Evolutionary conservation across 2,888 invertebrate genomes (phyloP).

Genomic region (Trichopria drosophilae): DNA sequence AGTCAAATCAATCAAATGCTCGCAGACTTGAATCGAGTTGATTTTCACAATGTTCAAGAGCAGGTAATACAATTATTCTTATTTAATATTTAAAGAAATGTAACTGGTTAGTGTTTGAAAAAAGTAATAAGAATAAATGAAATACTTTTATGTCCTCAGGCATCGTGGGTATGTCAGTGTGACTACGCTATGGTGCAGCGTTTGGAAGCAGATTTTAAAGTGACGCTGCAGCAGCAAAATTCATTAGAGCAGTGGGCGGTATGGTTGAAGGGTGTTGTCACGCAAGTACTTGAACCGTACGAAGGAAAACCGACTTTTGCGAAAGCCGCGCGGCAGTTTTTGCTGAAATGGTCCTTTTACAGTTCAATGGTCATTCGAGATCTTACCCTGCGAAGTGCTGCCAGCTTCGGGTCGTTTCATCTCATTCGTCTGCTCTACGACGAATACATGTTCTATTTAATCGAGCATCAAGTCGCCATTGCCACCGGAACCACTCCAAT

Average conservation of each 20-base stretch:
- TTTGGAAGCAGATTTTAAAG: slow-evolving; percentile 89
- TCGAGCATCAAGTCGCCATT: slow-evolving; percentile 94
- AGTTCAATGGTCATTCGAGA: slow-evolving; percentile 98
- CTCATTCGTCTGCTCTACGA: slow-evolving; percentile 95
- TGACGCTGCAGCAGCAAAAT: slow-evolving; percentile 89
- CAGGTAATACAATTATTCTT: no score
- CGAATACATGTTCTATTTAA: slow-evolving; percentile 98
- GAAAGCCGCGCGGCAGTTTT: slow-evolving; percentile 85
- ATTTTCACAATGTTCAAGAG: slow-evolving; percentile 92
- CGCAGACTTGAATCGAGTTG: slow-evolving; percentile 93
- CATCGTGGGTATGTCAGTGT: slow-evolving; percentile 98
- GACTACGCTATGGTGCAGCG: slow-evolving; percentile 81
- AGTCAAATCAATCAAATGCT: slow-evolving; percentile 96
- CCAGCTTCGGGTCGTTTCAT: slow-evolving; percentile 99
- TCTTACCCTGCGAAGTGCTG: slow-evolving; percentile 91
- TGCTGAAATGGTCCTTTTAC: slow-evolving; percentile 99
- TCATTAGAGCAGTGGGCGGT: slow-evolving; percentile 96
- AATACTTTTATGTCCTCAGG: slow-evolving; percentile 61
- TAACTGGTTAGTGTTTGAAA: background rate
- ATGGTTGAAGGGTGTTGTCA: slow-evolving; percentile 95
- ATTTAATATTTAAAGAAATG: slow-evolving; percentile 11
- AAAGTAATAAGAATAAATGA: slow-evolving; percentile 47
- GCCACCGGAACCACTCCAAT: slow-evolving; percentile 90
- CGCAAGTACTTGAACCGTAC: slow-evolving; percentile 84
- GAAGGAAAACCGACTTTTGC: slow-evolving; percentile 82